A percentile compares a stretch with the other conserved stretches of the same genome.
Evolutionary conservation across 2,797 vertebrate species (phyloP).

Genomic region (Ptychadena robeensis): DNA sequence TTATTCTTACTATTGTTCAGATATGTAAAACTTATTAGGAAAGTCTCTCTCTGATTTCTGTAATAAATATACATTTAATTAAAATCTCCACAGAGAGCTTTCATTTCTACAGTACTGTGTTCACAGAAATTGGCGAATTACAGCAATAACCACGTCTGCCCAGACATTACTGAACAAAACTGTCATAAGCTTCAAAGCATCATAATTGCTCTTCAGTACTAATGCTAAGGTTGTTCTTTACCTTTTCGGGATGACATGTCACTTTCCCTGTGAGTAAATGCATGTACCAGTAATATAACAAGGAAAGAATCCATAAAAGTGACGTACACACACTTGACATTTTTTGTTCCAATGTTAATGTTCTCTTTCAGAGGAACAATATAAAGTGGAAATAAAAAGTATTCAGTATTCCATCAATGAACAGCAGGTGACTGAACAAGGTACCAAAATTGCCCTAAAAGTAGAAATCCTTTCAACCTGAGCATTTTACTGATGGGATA

Average conservation of each 20-base stretch:
- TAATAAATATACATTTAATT: background rate
- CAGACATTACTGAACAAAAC: conserved; percentile 33
- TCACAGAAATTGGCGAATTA: conserved; percentile 16
- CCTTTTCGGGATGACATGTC: conserved; percentile 25
- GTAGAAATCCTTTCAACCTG: background rate
- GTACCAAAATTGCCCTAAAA: background rate
- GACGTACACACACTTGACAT: conserved; percentile 33
- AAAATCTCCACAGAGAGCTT: conserved; percentile 1
- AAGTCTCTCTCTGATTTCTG: background rate
- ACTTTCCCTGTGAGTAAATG: conserved; percentile 30
- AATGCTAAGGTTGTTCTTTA: conserved; percentile 25
- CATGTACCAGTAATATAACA: conserved; percentile 27
- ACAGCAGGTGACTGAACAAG: conserved; percentile 20
- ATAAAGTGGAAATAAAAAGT: conserved; percentile 19
- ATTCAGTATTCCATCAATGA: conserved; percentile 18
- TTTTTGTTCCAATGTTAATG: conserved; percentile 30
- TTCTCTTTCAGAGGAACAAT: conserved; percentile 37
- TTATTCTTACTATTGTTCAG: background rate
- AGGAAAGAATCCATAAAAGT: conserved; percentile 19
- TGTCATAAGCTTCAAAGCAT: conserved; percentile 39
- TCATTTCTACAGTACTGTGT: conserved; percentile 16
- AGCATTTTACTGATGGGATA: conserved; percentile 4
- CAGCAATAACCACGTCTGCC: conserved; percentile 25
- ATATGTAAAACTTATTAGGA: background rate
- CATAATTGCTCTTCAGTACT: conserved; percentile 32